Evolutionary conservation across 1,140 invertebrate genomes (phyloP), one percentile per base, ranked within the genome.

Genomic region (Drosophila triauraria): DNA sequence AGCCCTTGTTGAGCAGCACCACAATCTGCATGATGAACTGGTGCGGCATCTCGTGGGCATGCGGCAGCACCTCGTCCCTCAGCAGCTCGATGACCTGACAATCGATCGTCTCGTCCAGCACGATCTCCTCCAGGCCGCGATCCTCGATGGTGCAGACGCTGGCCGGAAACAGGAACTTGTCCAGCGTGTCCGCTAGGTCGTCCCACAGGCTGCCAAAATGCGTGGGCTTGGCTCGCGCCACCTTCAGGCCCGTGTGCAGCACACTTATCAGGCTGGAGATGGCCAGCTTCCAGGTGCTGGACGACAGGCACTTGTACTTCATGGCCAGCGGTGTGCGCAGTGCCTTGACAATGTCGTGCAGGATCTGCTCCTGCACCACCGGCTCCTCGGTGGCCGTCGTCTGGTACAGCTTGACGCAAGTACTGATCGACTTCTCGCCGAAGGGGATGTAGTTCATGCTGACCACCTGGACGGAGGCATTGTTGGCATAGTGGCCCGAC

Each of bases 1-100:
- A 98, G 1, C 98, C 98, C 88, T 96, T 96, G 92, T 99, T 99
- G 23, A 99, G 94, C 43, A 99, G 94, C 82, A 97, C 96, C 63
- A 99, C 97, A 48, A 98, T 95, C 91, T 96, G 95, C 77, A 97
- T 94, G 65, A 98, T 96, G 93, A 98, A 98, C 75, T 97, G 96
- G 92, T 96, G 95, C 20, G 98, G 97, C 90, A 98, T 95, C 64
- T 95, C 94, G 79, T 94, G 94, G 3, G 97, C 96, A 93, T 96
- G 95, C 4, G 98, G 97, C 67, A 99, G 93, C 62, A 99, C 96
- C 94, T 98, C 96, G 71, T 97, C 96, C 63, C 97, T 94, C 27
- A 99, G 94, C 64, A 98, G 93, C 85, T 98, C 96, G 78, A 99
- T 97, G 27, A 98, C 95, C 94, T 98, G 95, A 91, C 97, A 98